These are phyloP conservation scores for Kradibia gibbosae DNA, from an alignment of 1,140 invertebrate species.

Conservation along the genomic window DNA sequence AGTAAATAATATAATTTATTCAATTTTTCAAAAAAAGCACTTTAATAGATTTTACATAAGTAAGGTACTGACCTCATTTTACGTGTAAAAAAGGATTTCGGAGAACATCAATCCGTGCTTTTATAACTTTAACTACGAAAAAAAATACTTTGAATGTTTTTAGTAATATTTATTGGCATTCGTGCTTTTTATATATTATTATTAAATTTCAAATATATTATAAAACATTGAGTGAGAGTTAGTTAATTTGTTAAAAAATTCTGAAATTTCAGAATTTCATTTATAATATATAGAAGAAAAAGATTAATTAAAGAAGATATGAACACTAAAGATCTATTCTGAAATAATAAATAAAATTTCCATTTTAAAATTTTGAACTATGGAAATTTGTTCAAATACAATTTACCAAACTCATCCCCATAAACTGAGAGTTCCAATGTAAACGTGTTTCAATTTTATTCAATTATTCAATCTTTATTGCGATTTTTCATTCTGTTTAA, in stretches of 20 bases:
- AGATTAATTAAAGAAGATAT: too few relatives aligned
- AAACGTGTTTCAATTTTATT: neutral
- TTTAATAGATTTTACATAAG: slow-evolving; percentile 8
- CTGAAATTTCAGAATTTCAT: too few relatives aligned
- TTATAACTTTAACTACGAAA: neutral
- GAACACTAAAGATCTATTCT: neutral
- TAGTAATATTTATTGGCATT: neutral
- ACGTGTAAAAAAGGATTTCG: neutral
- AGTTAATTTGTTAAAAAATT: too few relatives aligned
- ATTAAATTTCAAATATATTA: too few relatives aligned
- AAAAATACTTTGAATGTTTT: neutral
- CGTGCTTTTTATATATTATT: too few relatives aligned
- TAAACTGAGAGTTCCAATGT: neutral
- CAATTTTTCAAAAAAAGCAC: neutral
- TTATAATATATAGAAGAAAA: too few relatives aligned
- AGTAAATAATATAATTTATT: neutral
- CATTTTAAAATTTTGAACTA: neutral
- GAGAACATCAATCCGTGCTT: neutral
- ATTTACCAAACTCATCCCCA: neutral
- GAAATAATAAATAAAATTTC: neutral
- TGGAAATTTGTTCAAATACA: neutral
- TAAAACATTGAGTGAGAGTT: too few relatives aligned
- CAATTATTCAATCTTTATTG: neutral
- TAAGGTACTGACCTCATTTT: slow-evolving; percentile 5
- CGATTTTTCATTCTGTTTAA: neutral